Conservation (phyloP, 2,888 invertebrate species). For the Chloroclystis v-ata region DNA sequence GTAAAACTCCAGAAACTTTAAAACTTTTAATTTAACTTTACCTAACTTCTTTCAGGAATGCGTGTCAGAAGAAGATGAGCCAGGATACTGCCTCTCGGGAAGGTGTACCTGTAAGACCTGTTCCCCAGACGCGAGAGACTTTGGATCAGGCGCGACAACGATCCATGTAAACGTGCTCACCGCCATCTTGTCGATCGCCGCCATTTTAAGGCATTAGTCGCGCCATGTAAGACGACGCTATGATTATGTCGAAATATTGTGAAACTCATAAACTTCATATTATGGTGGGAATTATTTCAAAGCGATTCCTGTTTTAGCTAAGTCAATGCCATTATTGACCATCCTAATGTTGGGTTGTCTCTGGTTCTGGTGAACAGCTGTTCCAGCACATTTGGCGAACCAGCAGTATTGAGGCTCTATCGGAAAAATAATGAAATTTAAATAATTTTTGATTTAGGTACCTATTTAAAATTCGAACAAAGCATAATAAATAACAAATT, state of each 20-base stretch:
- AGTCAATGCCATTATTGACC: no score
- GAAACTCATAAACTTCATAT: no score
- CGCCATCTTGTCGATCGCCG: conserved; percentile 42
- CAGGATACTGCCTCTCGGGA: conserved; percentile 63
- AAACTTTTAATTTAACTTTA: no score
- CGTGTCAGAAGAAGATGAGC: conserved; percentile 66
- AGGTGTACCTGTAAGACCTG: conserved; percentile 71
- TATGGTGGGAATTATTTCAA: no score
- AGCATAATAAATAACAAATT: conserved; percentile 1
- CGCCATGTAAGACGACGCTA: conserved; percentile 20
- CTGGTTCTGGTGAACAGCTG: no score
- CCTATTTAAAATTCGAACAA: conserved; percentile 1
- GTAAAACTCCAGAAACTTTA: no score
- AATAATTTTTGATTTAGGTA: no score
- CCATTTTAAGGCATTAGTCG: conserved; percentile 53
- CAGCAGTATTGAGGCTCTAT: not conserved
- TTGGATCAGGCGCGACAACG: conserved; percentile 50
- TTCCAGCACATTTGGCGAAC: no score
- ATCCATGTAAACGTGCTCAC: conserved; percentile 40
- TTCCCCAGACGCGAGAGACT: conserved; percentile 61
- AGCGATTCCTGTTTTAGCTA: no score
- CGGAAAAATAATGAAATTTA: no score
- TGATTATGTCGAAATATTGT: no score
- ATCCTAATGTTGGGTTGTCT: no score
- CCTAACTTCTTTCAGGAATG: conserved; percentile 54